Percentiles rank a stretch among this genome's conserved stretches.
These are phyloP conservation scores for Acinonyx jubatus DNA, from an alignment of 2,113 vertebrate species.

Conservation along the genomic window DNA sequence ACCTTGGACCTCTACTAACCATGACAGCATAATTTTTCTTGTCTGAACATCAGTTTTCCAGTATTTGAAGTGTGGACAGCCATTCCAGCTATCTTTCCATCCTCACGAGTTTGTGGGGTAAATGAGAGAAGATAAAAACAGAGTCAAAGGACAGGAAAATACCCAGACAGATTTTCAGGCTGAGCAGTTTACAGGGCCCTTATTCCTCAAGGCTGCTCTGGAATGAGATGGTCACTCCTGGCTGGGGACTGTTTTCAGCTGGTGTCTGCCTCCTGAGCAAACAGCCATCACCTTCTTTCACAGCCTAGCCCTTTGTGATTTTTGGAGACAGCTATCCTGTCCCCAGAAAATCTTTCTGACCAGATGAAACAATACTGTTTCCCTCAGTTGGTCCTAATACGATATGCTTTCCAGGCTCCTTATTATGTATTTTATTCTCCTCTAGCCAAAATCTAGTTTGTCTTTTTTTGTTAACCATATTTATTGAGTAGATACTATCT, in stretches of 20 bases:
- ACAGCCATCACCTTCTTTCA: neutral
- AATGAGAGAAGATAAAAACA: neutral
- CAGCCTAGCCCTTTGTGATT: neutral
- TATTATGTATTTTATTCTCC: neutral
- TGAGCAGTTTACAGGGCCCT: neutral
- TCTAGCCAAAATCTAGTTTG: neutral
- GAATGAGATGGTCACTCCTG: neutral
- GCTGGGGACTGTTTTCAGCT: neutral
- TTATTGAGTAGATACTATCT: neutral
- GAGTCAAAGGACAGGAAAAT: neutral
- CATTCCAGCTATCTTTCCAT: neutral
- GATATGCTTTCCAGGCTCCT: neutral
- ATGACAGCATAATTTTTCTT: conserved; percentile 3
- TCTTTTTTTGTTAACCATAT: neutral
- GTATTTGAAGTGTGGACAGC: neutral
- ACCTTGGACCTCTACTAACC: neutral
- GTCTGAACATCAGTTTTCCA: neutral
- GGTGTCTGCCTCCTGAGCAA: neutral
- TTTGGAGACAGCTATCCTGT: neutral
- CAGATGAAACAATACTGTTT: neutral
- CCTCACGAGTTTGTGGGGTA: neutral
- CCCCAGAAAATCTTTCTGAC: conserved; percentile 4
- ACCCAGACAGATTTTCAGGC: neutral
- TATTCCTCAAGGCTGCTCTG: neutral
- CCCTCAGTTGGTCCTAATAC: neutral